Percentiles rank a stretch among this genome's conserved stretches.
phyloP scores from a whole-genome alignment of 2,113 vertebrate species.

The Rhinoptilus africanus region DNA sequence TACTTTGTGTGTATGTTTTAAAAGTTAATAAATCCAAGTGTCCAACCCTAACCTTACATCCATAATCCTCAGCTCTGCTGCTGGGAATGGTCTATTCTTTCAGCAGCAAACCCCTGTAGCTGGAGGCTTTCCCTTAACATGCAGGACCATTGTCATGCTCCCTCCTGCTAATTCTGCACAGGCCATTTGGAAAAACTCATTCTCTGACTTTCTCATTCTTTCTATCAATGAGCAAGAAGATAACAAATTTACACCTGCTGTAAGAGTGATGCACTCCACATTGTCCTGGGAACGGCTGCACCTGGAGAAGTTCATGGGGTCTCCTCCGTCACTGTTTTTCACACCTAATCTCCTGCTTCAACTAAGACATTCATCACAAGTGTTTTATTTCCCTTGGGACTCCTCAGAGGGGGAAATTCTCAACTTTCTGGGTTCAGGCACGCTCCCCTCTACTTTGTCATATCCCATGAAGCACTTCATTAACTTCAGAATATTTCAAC shows the following conservation, averaged over 20 bases:
- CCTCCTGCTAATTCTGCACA: neutral
- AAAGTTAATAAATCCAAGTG: neutral
- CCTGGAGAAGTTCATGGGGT: neutral
- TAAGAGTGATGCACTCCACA: neutral
- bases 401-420: neutral
- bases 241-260: neutral
- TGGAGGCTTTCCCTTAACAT: neutral
- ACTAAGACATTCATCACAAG: neutral
- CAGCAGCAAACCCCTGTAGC: neutral
- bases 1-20: neutral
- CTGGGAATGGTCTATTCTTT: neutral
- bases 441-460: rapidly evolving
- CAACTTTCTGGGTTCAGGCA: neutral
- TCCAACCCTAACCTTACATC: neutral
- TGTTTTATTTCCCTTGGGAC: neutral
- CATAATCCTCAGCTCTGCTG: neutral
- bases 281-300: neutral
- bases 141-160: neutral
- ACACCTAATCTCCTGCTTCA: neutral
- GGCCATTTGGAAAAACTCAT: neutral
- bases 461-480: neutral
- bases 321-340: neutral
- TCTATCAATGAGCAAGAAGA: neutral
- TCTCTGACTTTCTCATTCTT: neutral
- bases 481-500: neutral